Percentiles rank a stretch among this genome's conserved stretches.
These are phyloP conservation scores for Fulica atra DNA, from an alignment of 2,113 vertebrate genomes.

Conservation along the genomic window DNA sequence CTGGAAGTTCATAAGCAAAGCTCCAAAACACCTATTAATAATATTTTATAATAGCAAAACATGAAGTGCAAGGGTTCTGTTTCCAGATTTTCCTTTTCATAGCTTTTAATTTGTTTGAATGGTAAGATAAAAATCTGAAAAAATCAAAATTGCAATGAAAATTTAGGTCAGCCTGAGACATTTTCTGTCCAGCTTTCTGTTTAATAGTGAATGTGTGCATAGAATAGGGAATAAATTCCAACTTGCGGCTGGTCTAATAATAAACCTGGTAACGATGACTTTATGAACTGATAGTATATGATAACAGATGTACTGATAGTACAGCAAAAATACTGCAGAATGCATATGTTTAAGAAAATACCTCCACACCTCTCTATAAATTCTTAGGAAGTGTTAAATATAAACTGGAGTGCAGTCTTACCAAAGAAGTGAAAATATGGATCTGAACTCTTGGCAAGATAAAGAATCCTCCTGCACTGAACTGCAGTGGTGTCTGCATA, in stretches of 20 bases:
- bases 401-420: neutral
- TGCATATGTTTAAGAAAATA: neutral
- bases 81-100: neutral
- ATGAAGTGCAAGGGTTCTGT: neutral
- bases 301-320: neutral
- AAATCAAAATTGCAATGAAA: too few relatives aligned
- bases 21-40: neutral
- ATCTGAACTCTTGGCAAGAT: neutral
- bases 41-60: neutral
- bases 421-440: neutral
- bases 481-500: rapidly evolving
- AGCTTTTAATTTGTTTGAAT: too few relatives aligned
- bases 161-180: too few relatives aligned
- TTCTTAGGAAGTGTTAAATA: neutral
- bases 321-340: neutral
- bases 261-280: neutral
- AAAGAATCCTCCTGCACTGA: neutral
- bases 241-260: neutral
- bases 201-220: neutral
- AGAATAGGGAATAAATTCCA: neutral
- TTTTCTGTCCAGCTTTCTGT: neutral
- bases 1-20: neutral
- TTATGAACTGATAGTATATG: neutral
- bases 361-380: neutral
- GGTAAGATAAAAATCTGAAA: too few relatives aligned